phyloP scores from a whole-genome alignment of 1,140 invertebrate species.

The Brachionus koreanus region DNA sequence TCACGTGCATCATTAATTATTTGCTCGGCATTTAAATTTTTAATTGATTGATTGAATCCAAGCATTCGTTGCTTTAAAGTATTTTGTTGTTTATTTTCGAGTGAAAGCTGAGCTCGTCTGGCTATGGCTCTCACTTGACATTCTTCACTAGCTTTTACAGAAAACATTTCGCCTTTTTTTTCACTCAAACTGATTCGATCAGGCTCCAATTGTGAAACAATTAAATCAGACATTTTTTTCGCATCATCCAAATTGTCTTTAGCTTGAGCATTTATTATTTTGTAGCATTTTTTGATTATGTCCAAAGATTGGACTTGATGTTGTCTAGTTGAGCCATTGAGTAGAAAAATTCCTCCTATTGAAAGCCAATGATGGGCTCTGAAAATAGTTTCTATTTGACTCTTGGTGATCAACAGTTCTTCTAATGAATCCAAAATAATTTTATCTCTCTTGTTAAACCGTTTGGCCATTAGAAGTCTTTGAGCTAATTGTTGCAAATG shows the following conservation, averaged over 20 bases:
- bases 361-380: background rate
- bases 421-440: background rate
- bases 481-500: background rate
- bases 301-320: background rate
- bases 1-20: background rate
- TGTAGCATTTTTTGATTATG: background rate
- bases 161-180: slow-evolving; percentile 3
- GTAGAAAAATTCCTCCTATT: background rate
- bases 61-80: background rate
- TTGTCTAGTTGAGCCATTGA: background rate
- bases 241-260: background rate
- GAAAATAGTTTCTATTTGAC: background rate
- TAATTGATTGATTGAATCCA: background rate
- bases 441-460: background rate
- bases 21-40: background rate
- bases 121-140: background rate
- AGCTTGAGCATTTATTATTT: background rate
- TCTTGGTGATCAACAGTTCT: background rate
- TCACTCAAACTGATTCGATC: background rate
- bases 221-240: background rate
- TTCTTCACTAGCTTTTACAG: background rate
- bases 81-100: background rate
- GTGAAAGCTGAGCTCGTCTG: background rate
- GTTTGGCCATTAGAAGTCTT: background rate
- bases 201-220: background rate